A percentile compares a stretch with the other conserved stretches of the same genome.
Conservation (phyloP, 2,797 vertebrate species). For the Etheostoma nigrum region DNA sequence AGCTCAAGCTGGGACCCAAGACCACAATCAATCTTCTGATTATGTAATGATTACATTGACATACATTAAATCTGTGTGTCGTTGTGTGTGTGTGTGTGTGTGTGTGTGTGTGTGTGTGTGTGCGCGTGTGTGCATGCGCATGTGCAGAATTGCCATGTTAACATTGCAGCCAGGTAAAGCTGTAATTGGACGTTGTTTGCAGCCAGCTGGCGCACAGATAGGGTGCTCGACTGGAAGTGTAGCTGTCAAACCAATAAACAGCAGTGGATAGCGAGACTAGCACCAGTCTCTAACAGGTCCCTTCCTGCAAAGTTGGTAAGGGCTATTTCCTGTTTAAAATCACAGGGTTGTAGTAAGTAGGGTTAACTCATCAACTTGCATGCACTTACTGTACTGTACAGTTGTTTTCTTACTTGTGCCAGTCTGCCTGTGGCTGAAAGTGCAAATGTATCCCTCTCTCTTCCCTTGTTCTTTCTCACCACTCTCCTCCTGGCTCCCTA, state of each 20-base stretch:
- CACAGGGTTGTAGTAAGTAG: background rate
- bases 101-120: constrained; percentile 10
- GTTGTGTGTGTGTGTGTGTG: constrained; percentile 1
- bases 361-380: constrained; percentile 29
- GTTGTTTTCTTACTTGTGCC: constrained; percentile 30
- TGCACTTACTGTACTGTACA: constrained; percentile 18
- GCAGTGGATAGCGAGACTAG: constrained; percentile 9
- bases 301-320: constrained; percentile 29
- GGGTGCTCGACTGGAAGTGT: constrained; percentile 36
- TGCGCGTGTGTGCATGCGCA: background rate
- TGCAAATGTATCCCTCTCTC: background rate
- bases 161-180: constrained; percentile 49
- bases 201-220: constrained; percentile 59
- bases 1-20: no score
- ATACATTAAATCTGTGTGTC: constrained; percentile 9
- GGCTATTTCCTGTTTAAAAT: constrained; percentile 27
- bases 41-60: background rate
- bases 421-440: background rate
- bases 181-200: constrained; percentile 67
- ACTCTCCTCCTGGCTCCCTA: constrained; percentile 62
- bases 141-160: constrained; percentile 23
- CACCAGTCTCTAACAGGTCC: constrained; percentile 43
- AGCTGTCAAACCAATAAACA: constrained; percentile 55
- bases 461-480: constrained; percentile 15
- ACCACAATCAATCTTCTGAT: background rate